phyloP scores from a whole-genome alignment of 2,797 vertebrate genomes.

The Acrossocheilus fasciatus region DNA sequence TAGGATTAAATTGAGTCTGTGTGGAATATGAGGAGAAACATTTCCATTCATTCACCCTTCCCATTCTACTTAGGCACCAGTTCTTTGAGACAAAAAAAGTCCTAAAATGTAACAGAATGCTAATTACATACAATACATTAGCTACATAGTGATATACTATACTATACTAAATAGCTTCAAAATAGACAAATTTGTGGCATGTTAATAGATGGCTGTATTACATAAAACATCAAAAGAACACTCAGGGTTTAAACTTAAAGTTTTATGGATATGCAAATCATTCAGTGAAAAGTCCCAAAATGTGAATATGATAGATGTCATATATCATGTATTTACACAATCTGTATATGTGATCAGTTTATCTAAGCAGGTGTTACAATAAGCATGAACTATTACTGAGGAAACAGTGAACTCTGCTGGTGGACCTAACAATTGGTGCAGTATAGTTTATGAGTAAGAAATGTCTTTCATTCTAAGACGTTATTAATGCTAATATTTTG shows the following conservation, averaged over 20 bases:
- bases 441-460: not conserved
- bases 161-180: not conserved
- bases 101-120: not conserved
- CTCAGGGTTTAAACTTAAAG: not conserved
- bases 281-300: not conserved
- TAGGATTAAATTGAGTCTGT: not conserved
- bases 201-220: not conserved
- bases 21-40: not conserved
- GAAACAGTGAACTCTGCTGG: constrained; percentile 31
- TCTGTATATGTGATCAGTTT: not conserved
- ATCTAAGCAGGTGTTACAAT: not conserved
- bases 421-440: not conserved
- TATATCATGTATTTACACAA: not conserved
- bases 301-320: not conserved
- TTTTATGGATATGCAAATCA: not conserved
- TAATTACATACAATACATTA: not conserved
- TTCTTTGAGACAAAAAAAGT: not conserved
- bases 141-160: not conserved
- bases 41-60: not conserved
- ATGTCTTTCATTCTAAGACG: too few species aligned
- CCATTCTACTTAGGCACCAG: not conserved
- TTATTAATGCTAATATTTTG: too few species aligned
- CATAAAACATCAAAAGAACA: not conserved
- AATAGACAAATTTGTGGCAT: not conserved
- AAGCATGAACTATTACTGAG: not conserved